Evolutionary conservation across 1,140 invertebrate genomes (phyloP), one percentile per base, ranked within the genome.

Genomic region (Mizuhopecten yessoensis): DNA sequence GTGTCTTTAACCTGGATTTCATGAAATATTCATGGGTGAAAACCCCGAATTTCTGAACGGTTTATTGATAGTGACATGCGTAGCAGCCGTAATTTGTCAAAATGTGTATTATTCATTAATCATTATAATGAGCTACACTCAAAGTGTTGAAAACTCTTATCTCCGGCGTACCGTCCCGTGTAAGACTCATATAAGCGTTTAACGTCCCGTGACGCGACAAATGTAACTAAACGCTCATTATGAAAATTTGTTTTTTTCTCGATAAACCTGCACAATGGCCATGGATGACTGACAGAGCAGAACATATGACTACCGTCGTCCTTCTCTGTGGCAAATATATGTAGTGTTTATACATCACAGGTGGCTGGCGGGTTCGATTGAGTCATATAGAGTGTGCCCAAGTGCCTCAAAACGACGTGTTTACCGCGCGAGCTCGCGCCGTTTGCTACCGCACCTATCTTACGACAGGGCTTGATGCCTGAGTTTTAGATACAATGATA

Each of bases 351-450:
- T 75, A 75, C 17, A 75, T 39, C 13, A 39, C 36, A 39, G 13
- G 36, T 39, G 36, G 5, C 36, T 39, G 36, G 36, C 13, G 5
- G 36, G 36, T 39, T 39, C 13, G 36, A 39, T 75, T 75, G 57
- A 75, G 57, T 75, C 57, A 29, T 29, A 75, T 75, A 75, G 57
- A 75, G 57, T 5, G n/a, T 75, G 57, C 17, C 57, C 57, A n/a
- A 75, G n/a, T 75, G 57, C 57, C 57, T 75, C 57, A 75, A 57
- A 75, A 75, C 57, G 57, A n/a, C n/a, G n/a, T 75, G 57, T 75
- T 75, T 75, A 75, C 57, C 57, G 57, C 57, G 57, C 17, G 57
- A 75, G 57, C 57, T 75, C 45, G 45, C 45, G 45, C 45, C 45
- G 45, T 49, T 75, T 75, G 57, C 57, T 75, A 75, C 3, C 23